Evolutionary conservation across 2,888 invertebrate genomes (phyloP), one percentile per base, ranked within the genome.

Genomic region (Amiota minor): DNA sequence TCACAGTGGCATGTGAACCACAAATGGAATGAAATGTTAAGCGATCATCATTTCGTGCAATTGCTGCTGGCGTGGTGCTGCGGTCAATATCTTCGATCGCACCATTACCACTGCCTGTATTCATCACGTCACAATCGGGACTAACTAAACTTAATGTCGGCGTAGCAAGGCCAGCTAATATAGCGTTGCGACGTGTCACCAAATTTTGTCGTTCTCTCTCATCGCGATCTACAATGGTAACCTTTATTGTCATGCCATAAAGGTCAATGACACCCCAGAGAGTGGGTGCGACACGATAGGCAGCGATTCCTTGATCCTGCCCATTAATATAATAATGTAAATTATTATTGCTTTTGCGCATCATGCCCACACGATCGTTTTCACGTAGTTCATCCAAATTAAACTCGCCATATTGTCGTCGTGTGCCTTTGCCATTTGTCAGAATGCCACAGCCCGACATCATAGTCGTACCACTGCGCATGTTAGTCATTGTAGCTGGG

Each of bases 391-490:
- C 97, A 88, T 98, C 98, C 78, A 98, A 91, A 90, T 98, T 98
- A 86, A 96, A 97, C 85, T 95, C 94, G 0, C 98, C 97, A 88
- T 98, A 98, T 89, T 98, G 97, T 76, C 97, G 92, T 77, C 96
- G 93, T 1, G 96, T 97, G 8, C 98, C 98, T 89, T 98, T 97
- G 0, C 98, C 98, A 89, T 98, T 98, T 2, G 97, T 95, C n/a
- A 98, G 91, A 81, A 98, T 97, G 72, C 98, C 98, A 91, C 97
- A 97, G 0, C 98, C 98, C 18, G 98, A 98, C 98, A 98, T 98
- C 95, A 97, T 97, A 49, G 96, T 95, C 1, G 96, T 97, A 10
- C 97, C 94, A 35, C 94, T 93, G 73, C 97, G 93, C 95, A 98
- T 96, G 88, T 98, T 98, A 0, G 98, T 98, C 97, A 98, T 98